Conservation (phyloP, 2,888 invertebrate genomes). For the Muschampia plurimacula region DNA sequence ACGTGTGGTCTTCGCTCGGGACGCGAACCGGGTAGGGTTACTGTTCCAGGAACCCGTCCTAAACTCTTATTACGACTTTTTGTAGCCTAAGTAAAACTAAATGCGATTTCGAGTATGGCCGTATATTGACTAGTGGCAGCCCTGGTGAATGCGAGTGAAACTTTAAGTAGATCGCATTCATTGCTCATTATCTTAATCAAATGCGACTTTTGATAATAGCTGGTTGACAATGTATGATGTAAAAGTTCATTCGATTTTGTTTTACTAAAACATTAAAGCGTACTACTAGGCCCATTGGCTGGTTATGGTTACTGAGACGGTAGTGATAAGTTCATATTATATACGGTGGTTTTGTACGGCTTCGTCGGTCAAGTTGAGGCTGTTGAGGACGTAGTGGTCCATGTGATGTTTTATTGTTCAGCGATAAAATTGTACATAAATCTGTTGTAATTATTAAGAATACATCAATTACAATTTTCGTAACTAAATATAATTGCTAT, state of each 20-base stretch:
- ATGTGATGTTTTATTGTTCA: neutral
- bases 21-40: conserved; percentile 33
- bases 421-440: neutral
- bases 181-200: neutral
- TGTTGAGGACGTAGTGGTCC: neutral
- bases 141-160: neutral
- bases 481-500: too few species aligned
- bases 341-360: neutral
- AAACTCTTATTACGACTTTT: neutral
- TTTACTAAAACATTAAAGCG: neutral
- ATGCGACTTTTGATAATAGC: neutral
- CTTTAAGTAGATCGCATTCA: neutral
- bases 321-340: neutral
- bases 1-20: conserved; percentile 28
- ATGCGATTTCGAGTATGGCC: neutral
- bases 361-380: neutral
- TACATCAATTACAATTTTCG: too few species aligned
- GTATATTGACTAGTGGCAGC: neutral
- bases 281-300: neutral
- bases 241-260: too few species aligned
- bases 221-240: neutral
- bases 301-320: conserved; percentile 3
- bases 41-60: conserved; percentile 23
- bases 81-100: neutral
- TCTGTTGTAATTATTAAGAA: too few species aligned